Evolutionary conservation across 2,113 vertebrate genomes (phyloP), one percentile per base, ranked within the genome.

Genomic region (Motacilla tschutschensis): DNA sequence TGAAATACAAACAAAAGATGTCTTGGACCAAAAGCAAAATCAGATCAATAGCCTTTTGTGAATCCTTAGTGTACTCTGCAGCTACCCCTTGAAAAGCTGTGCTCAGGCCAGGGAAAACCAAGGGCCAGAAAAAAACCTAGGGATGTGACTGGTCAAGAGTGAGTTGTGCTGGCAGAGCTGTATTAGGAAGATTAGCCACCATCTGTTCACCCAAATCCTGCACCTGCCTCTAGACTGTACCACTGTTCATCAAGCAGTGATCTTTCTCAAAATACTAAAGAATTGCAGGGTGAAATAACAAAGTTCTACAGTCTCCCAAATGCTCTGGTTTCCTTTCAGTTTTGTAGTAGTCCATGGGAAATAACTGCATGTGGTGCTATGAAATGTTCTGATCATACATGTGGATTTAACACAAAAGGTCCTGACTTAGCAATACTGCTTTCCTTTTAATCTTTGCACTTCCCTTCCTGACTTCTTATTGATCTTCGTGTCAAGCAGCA

Each of bases 141-240:
- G 33, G 26, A 79, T 87, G 48, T 84, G 75, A 54, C 71, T 82
- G 81, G 75, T 93, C 79, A 92, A 55, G 64, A 94, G 59, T 62
- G 66, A 86, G 74, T 84, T 79, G 70, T 81, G 48, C 80, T 94
- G 88, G 81, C 93, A 94, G 83, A 82, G 47, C 71, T 84, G 40
- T 64, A 7, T 79, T 55, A 63, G 67, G 81, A 95, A 93, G 92
- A 93, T 93, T 91, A 95, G 28, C 46, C 31, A 77, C 90, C 92
- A 93, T 95, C 94, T 94, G 90, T 92, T 95, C 81, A n/a, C 41
- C 57, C n/a, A 43, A 71, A 91, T 87, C 81, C 79, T 91, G 90
- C 88, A 91, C 88, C 84, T 93, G 90, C 69, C 81, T 94, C 71
- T 84, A 25, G 71, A 40, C 72, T 89, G 29, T 75, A 73, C 53